Evolutionary conservation across 2,888 invertebrate species (phyloP).

Genomic region (Epistrophe grossulariae): DNA sequence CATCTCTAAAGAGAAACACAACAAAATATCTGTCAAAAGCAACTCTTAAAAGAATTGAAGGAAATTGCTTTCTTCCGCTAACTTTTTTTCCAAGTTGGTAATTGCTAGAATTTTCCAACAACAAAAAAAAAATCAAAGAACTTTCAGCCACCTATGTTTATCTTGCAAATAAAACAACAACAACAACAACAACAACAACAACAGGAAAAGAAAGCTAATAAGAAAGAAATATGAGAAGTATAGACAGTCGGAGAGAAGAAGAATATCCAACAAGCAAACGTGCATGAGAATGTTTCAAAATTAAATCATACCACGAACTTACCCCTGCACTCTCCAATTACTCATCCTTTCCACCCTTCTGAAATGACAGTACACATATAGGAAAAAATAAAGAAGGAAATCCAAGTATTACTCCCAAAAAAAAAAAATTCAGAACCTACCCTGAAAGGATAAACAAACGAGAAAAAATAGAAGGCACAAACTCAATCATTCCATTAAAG

Average conservation of each 20-base stretch:
- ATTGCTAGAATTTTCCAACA: slow-evolving; percentile 26
- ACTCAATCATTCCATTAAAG: slow-evolving; percentile 66
- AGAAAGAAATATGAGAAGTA: slow-evolving; percentile 12
- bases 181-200: background rate
- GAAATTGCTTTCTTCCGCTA: slow-evolving; percentile 37
- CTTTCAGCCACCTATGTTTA: slow-evolving; percentile 11
- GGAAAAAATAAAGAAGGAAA: background rate
- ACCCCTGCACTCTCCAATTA: accelerated
- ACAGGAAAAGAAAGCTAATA: background rate
- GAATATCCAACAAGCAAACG: slow-evolving; percentile 35
- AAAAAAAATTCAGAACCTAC: slow-evolving; percentile 78
- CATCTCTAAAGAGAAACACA: background rate
- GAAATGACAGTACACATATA: background rate
- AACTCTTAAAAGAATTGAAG: slow-evolving; percentile 32
- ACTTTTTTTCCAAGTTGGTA: slow-evolving; percentile 43
- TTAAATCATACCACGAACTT: slow-evolving; percentile 53
- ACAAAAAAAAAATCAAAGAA: slow-evolving; percentile 6
- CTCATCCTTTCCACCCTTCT: background rate
- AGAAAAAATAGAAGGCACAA: slow-evolving; percentile 30
- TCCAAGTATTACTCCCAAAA: slow-evolving; percentile 77
- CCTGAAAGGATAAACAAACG: slow-evolving; percentile 20
- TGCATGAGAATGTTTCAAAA: slow-evolving; percentile 51
- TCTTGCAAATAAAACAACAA: background rate
- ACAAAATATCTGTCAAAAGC: slow-evolving; percentile 29
- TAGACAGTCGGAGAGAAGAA: slow-evolving; percentile 26